A percentile compares a stretch with the other conserved stretches of the same genome.
Evolutionary conservation across 2,797 vertebrate genomes (phyloP).

Genomic region (Lerista edwardsae): DNA sequence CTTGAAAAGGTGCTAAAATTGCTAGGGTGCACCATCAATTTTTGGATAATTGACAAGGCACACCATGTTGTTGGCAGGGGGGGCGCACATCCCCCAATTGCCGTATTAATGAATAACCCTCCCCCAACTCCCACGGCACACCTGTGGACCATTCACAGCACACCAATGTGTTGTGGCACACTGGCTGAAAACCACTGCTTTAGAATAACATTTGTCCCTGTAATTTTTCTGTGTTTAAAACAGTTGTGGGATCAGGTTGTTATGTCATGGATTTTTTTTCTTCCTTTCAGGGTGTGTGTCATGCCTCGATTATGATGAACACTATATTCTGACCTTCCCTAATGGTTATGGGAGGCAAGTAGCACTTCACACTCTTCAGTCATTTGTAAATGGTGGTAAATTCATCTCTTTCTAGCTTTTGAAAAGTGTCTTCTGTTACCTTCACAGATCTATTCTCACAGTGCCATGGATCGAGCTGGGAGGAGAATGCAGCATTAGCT

Average conservation of each 20-base stretch:
- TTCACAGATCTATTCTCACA: constrained; percentile 94
- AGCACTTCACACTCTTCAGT: background rate
- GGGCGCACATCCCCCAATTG: no score
- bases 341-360: constrained; percentile 96
- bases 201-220: background rate
- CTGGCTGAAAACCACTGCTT: no score
- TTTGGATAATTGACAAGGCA: no score
- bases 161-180: no score
- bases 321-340: constrained; percentile 98
- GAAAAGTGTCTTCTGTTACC: constrained; percentile 1
- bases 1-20: no score
- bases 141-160: no score
- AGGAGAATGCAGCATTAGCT: constrained; percentile 95
- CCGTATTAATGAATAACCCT: no score
- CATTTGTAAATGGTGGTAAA: background rate
- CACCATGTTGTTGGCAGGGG: no score
- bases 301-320: constrained; percentile 95
- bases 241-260: background rate
- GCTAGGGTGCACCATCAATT: no score
- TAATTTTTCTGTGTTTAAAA: background rate
- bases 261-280: background rate
- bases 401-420: background rate
- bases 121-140: no score
- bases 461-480: constrained; percentile 99
- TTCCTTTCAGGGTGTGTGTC: constrained; percentile 90